Conservation (phyloP, 37 sponge, comb jelly and placozoan genomes). For the Oopsacas minuta region DNA sequence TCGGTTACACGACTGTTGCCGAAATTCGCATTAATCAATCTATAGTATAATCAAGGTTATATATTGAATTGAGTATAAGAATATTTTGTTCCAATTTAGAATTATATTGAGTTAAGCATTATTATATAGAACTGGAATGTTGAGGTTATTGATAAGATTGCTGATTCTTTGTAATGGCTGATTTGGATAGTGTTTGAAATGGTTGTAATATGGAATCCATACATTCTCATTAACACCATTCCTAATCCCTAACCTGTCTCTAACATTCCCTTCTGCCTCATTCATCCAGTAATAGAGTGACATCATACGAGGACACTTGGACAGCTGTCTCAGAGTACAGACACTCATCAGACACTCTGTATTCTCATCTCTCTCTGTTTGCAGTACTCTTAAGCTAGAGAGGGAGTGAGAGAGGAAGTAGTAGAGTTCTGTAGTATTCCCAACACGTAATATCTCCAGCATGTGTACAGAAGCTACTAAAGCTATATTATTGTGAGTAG, state of each 20-base stretch:
- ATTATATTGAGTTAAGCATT: too few relatives aligned
- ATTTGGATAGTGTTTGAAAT: not conserved
- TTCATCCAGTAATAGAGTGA: not conserved
- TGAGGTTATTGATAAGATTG: too few relatives aligned
- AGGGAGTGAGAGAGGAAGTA: not conserved
- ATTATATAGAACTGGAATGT: too few relatives aligned
- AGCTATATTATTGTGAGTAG: not conserved
- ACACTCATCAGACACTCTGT: not conserved
- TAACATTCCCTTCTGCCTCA: not conserved
- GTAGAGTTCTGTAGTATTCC: not conserved
- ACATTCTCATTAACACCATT: not conserved
- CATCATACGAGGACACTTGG: not conserved
- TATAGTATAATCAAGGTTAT: too few relatives aligned
- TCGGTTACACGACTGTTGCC: too few relatives aligned
- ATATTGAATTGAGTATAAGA: too few relatives aligned
- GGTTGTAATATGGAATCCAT: not conserved
- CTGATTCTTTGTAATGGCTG: not conserved
- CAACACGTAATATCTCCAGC: not conserved
- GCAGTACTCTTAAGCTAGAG: not conserved
- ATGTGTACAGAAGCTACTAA: not conserved
- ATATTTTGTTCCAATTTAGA: too few relatives aligned
- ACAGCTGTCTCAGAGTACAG: not conserved
- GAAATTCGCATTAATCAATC: too few relatives aligned
- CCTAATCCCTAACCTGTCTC: not conserved
- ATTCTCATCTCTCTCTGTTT: not conserved